Base-by-base conservation (phyloP, 2,888 invertebrate genomes). In the Prostheceraeus crozeri region DNA sequence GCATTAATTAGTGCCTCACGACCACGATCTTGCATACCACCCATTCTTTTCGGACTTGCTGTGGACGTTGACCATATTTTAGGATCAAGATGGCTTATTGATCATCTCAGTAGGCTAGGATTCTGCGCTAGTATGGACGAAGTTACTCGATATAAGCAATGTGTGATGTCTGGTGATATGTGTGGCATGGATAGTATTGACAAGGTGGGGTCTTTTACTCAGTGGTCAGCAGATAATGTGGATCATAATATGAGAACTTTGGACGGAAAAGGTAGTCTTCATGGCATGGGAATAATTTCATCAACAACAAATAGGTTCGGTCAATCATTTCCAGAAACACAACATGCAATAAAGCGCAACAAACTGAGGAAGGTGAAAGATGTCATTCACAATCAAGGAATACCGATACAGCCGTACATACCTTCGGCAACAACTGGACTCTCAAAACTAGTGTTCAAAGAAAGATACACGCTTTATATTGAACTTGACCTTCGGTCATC, bases 181-280 rank as follows among this genome's bases (percentile, higher is more conserved):
- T 27, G 61, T 11, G 48, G 48, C 10, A 19, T 28, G 21, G 56
- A 62, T 23, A 60, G 54, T 10, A 30, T 58, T 30, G 54, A 35
- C 14, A 21, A 33, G 1, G 31, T 45, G 45, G 58, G 23, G 23
- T 27, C 40, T 19, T 60, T 60, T 60, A 51, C 59, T 4, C 59
- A 61, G 52, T 61, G 33, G 25, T 28, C 45, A 14, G 61, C 51
- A 19, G 62, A 62, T 31, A 62, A 62, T 46, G 60, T 62, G 19
- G 62, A 62, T 27, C 62, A 62, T 46, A 62, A 62, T 45, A 21
- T 62, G 3, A 3, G 48, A 11, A 62, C 60, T 11, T 14, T 61
- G 27, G 58, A 61, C 36, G 58, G 59, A 11, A n/a, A 35, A 10
- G 33, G 23, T 28, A 59, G 31, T 6, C 59, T 60, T 25, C 60